Conservation (phyloP, 1,140 invertebrate species). For the Palaemon carinicauda region DNA sequence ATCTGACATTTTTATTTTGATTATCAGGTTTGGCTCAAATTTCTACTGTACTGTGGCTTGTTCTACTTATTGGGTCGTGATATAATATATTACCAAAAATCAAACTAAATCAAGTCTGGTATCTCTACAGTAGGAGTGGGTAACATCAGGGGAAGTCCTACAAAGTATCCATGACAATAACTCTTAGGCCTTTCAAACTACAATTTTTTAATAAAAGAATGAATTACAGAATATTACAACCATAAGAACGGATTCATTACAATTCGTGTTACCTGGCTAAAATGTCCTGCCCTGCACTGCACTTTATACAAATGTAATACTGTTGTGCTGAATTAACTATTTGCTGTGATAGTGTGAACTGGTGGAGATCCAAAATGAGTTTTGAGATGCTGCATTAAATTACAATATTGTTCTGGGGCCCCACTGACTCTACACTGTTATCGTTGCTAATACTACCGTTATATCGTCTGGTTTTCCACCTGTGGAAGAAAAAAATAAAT, state of each 20-base stretch:
- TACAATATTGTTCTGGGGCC: conserved; percentile 6
- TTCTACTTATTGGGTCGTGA: background rate
- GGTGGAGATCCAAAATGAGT: background rate
- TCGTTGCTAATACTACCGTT: conserved; percentile 47
- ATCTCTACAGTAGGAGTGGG: too few species aligned
- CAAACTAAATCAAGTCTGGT: background rate
- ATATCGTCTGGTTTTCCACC: conserved; percentile 51
- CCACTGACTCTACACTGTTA: conserved; percentile 30
- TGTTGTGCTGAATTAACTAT: background rate
- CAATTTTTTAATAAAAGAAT: too few species aligned
- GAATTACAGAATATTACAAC: too few species aligned
- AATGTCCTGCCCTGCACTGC: too few species aligned
- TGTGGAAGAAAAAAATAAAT: background rate
- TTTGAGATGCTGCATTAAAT: conserved; percentile 17
- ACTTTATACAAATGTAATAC: too few species aligned
- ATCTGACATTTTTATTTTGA: conserved; percentile 23
- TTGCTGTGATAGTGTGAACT: background rate
- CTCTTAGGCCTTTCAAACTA: too few species aligned
- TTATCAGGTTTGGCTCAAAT: conserved; percentile 31
- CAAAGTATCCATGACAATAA: too few species aligned
- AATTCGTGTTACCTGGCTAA: too few species aligned
- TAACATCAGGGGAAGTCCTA: too few species aligned
- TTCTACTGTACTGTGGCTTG: conserved; percentile 20
- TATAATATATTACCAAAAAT: background rate
- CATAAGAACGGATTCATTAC: too few species aligned